Percentiles rank a stretch among this genome's conserved stretches.
phyloP scores from a whole-genome alignment of 1,140 invertebrate species.

The Calliopsis andreniformis region DNA sequence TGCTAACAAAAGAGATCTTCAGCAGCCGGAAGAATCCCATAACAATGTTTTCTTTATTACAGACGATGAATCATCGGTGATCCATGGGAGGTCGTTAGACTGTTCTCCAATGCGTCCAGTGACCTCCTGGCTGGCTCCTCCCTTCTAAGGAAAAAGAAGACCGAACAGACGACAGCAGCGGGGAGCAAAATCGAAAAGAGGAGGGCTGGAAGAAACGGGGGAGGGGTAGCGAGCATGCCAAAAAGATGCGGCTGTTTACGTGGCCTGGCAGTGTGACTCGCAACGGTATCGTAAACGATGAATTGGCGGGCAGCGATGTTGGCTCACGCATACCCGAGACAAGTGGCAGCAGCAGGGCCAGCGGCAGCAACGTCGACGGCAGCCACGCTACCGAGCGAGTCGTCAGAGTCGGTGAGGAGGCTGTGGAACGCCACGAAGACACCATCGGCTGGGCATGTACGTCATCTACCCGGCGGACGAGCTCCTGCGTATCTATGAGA shows the following conservation, averaged over 20 bases:
- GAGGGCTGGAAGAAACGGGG: not conserved
- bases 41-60: not conserved
- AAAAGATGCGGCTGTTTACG: conserved; percentile 60
- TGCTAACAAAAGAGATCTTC: too few relatives aligned
- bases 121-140: not conserved
- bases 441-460: conserved; percentile 78
- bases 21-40: too few relatives aligned
- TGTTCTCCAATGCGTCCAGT: not conserved
- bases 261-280: conserved; percentile 44
- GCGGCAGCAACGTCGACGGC: conserved; percentile 12
- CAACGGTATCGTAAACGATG: conserved; percentile 61
- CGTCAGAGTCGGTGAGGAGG: conserved; percentile 33
- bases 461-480: conserved; percentile 82
- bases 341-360: conserved; percentile 49
- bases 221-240: conserved; percentile 25
- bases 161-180: not conserved
- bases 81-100: not conserved
- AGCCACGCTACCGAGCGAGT: conserved; percentile 40
- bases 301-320: conserved; percentile 73
- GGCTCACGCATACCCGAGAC: conserved; percentile 63
- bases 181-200: not conserved
- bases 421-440: conserved; percentile 31
- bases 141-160: too few relatives aligned
- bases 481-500: conserved; percentile 79
- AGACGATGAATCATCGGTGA: not conserved